These are phyloP conservation scores for Sebastes nivosus DNA, from an alignment of 2,797 vertebrate genomes.

Conservation along the genomic window DNA sequence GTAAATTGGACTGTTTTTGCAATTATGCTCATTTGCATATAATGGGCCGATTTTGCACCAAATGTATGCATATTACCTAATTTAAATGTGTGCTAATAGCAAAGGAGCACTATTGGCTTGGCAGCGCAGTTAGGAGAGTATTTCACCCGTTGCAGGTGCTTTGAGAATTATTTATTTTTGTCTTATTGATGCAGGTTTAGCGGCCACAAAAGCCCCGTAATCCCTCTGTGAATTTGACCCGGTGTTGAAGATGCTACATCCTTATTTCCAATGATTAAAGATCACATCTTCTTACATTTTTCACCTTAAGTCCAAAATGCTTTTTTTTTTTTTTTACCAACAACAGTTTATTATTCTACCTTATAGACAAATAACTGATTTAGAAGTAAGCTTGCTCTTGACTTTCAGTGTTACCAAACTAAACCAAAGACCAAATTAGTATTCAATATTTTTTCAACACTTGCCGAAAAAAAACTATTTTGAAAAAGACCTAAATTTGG, in stretches of 20 bases:
- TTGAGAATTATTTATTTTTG: not conserved
- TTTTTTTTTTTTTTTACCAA: not conserved
- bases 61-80: not conserved
- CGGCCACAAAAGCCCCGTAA: not conserved
- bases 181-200: not conserved
- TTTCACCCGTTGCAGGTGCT: not conserved
- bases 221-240: too few relatives aligned
- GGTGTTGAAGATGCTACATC: not conserved
- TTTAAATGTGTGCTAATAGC: not conserved
- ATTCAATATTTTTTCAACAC: not conserved
- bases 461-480: not conserved
- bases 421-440: not conserved
- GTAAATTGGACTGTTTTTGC: not conserved
- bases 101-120: not conserved
- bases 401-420: not conserved
- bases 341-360: not conserved
- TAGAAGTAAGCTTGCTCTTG: not conserved
- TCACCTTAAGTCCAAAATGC: not conserved
- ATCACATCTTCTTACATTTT: not conserved
- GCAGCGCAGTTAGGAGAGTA: not conserved
- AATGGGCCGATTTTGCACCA: not conserved
- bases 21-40: not conserved
- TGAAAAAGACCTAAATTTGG: conserved; percentile 18
- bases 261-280: not conserved
- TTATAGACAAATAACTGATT: not conserved